Evolutionary conservation across 2,888 invertebrate species (phyloP).

Genomic region (Petrolisthes manimaculis): DNA sequence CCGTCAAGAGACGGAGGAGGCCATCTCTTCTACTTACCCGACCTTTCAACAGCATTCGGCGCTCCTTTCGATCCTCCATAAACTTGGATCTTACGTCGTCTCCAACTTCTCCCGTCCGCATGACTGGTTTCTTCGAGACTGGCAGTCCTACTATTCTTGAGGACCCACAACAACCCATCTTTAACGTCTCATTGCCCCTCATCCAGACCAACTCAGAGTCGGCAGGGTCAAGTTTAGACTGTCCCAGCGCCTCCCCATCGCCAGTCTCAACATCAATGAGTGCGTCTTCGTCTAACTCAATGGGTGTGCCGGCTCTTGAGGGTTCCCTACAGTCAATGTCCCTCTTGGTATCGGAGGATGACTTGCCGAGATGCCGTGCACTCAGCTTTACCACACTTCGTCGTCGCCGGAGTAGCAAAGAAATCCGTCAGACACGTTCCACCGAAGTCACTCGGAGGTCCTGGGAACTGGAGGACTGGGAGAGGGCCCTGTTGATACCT

Average conservation of each 20-base stretch:
- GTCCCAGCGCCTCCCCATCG: constrained; percentile 18
- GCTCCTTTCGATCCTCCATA: constrained; percentile 42
- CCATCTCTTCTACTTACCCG: constrained; percentile 10
- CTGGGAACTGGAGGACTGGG: constrained; percentile 58
- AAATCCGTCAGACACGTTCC: constrained; percentile 36
- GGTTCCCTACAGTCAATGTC: constrained; percentile 33
- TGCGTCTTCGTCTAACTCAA: constrained; percentile 17
- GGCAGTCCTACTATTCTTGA: constrained; percentile 46
- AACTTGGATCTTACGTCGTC: constrained; percentile 35
- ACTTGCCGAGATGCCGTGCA: constrained; percentile 27
- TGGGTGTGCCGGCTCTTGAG: background rate
- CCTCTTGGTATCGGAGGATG: constrained; percentile 28
- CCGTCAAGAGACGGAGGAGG: constrained; percentile 47
- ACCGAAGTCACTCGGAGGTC: constrained; percentile 44
- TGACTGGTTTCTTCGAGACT: constrained; percentile 35
- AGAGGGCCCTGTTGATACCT: constrained; percentile 33
- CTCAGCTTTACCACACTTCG: constrained; percentile 51
- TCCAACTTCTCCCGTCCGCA: constrained; percentile 51
- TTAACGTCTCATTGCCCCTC: constrained; percentile 6
- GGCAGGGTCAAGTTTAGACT: constrained; percentile 10
- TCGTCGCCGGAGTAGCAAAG: constrained; percentile 38
- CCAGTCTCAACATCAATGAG: constrained; percentile 40
- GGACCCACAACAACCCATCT: constrained; percentile 25
- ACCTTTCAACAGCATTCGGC: constrained; percentile 22
- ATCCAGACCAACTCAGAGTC: background rate